These are phyloP conservation scores for Sebastiscus tertius DNA, from an alignment of 2,797 vertebrate species.

Conservation along the genomic window DNA sequence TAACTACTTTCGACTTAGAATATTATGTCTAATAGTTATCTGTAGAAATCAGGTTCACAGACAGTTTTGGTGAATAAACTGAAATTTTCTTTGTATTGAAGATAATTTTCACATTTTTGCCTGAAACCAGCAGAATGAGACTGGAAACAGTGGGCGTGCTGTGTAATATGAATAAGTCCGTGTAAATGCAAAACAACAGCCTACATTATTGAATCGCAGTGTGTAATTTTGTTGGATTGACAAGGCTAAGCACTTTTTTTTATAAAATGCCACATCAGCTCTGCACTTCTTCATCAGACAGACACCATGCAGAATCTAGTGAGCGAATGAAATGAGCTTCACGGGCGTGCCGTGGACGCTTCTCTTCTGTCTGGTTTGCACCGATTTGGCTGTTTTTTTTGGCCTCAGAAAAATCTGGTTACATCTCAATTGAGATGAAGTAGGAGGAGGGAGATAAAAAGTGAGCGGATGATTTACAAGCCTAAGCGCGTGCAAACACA, in stretches of 20 bases:
- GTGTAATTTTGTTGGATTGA: neutral
- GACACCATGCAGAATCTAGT: neutral
- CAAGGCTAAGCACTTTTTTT: conserved; percentile 10
- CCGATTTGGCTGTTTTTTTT: neutral
- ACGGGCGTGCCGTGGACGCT: neutral
- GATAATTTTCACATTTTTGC: neutral
- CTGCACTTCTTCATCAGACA: conserved; percentile 5
- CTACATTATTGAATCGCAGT: neutral
- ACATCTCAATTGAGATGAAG: conserved; percentile 21
- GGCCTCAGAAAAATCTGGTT: neutral
- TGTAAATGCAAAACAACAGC: neutral
- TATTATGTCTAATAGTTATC: neutral
- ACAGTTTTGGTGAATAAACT: no score
- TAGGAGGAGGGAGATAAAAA: neutral
- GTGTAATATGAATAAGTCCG: neutral
- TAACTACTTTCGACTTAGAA: neutral
- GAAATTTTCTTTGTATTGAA: neutral
- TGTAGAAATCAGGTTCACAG: neutral
- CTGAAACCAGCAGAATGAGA: neutral
- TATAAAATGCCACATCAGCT: conserved; percentile 23
- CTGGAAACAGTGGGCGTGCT: neutral
- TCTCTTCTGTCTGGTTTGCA: neutral
- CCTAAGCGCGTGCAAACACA: neutral
- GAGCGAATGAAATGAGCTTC: neutral
- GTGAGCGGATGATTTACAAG: conserved; percentile 7